Conservation (phyloP, 2,797 vertebrate species). For the Sebastes trivittatus region DNA sequence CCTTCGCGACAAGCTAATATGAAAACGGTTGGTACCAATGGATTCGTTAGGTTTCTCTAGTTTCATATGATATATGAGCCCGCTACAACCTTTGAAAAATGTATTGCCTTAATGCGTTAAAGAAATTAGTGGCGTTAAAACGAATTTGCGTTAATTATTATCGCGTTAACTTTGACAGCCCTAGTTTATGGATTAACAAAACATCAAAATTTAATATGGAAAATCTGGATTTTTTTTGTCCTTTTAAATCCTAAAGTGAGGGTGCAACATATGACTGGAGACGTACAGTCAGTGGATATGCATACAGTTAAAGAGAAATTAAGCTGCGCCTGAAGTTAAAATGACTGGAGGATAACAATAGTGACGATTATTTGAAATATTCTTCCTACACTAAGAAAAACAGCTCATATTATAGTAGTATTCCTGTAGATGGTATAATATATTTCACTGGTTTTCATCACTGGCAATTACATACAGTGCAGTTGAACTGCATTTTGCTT, state of each 20-base stretch:
- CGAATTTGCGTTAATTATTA: too few species aligned
- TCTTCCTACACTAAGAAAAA: not conserved
- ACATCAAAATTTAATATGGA: constrained; percentile 6
- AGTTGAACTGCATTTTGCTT: constrained; percentile 5
- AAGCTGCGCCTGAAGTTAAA: not conserved
- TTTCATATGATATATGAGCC: too few species aligned
- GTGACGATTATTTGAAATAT: not conserved
- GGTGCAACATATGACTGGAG: constrained; percentile 12
- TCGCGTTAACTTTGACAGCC: too few species aligned
- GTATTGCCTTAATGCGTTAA: too few species aligned
- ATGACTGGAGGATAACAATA: not conserved
- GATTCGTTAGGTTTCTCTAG: too few species aligned
- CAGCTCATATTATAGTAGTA: not conserved
- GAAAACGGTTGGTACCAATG: too few species aligned
- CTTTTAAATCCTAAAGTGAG: constrained; percentile 39
- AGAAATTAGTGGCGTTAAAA: too few species aligned
- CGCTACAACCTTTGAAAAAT: too few species aligned
- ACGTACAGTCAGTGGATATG: not conserved
- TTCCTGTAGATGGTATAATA: not conserved
- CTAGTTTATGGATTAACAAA: constrained; percentile 22
- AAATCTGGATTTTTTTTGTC: constrained; percentile 20
- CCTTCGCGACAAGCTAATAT: too few species aligned
- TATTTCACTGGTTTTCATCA: not conserved
- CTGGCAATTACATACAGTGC: not conserved
- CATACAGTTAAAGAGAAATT: not conserved